Base-by-base conservation (phyloP, 2,797 vertebrate species). In the Masticophis lateralis region DNA sequence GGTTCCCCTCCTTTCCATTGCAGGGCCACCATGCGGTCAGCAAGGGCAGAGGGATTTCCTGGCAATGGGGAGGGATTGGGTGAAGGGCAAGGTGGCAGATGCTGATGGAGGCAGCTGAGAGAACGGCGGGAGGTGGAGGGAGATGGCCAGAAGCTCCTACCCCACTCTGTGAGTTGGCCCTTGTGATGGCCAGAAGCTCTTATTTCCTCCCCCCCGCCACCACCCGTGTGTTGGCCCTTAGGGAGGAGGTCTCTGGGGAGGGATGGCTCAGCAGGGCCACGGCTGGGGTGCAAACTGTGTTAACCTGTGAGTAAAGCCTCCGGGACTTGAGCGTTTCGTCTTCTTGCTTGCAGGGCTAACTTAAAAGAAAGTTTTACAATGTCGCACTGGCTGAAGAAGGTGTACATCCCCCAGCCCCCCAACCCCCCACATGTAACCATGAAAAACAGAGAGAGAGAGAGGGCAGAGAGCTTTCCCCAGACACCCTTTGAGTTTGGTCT, bases 341-440 rank as follows among this genome's bases (percentile, higher is more conserved):
- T 99, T 99, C 98, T 99, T 99, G 98, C 99, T 99, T 99, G 98
- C 99, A 99, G 99, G 99, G 99, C 99, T 99, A 99, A 99, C 98
- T 98, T 98, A 98, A 99, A 98, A 98, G 97, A 96, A 98, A 98
- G 98, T 98, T 99, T 99, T 99, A 99, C 98, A 99, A 98, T 98
- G 98, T 98, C 98, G 98, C 98, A 99, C 98, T 98, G 99, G 98
- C 98, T 99, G 99, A 99, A 99, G 99, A 99, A 98, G 98, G 99
- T 99, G 98, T 98, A 98, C 98, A 98, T 63, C 60, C 69, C 87
- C 97, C 98, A 4, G 14, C 0, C 56, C 20, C 59, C 59, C 20
- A 20, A 8, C 59, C 61, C 98, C 37, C n/a, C 98, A 98, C 98
- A 98, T 98, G 98, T 99, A 98, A 98, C 98, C 98, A 98, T 98